phyloP scores from a whole-genome alignment of 1,140 invertebrate species.

The Oncopodura yosiiana region DNA sequence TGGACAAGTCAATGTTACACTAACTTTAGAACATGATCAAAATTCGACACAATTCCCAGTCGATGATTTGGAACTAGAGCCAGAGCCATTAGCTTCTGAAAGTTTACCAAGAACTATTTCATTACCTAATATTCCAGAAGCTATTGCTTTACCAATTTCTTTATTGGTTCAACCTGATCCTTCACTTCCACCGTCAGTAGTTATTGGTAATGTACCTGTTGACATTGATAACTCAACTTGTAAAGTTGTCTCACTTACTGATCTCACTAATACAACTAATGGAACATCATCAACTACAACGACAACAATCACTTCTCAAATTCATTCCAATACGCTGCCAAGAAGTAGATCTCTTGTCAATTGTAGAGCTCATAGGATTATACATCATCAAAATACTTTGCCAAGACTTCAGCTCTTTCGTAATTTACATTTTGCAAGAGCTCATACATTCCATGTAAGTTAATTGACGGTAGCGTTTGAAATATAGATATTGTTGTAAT shows the following conservation, averaged over 20 bases:
- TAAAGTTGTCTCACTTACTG: constrained; percentile 11
- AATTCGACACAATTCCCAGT: no score
- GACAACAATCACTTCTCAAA: background rate
- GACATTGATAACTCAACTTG: constrained; percentile 9
- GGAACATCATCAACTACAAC: background rate
- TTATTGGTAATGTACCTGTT: constrained; percentile 14
- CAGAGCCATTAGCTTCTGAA: no score
- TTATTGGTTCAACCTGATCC: constrained; percentile 27
- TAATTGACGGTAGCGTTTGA: background rate
- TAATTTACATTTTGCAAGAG: constrained; percentile 28
- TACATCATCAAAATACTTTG: constrained; percentile 8
- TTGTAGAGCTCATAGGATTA: constrained; percentile 15
- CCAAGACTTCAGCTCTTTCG: constrained; percentile 28
- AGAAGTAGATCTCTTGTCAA: constrained; percentile 8
- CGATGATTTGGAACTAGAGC: no score
- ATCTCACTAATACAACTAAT: no score
- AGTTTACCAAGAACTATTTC: constrained; percentile 30
- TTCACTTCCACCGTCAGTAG: constrained; percentile 3
- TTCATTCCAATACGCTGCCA: background rate
- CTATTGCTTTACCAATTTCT: constrained; percentile 9
- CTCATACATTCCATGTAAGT: constrained; percentile 34
- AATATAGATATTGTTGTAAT: background rate
- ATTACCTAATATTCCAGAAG: constrained; percentile 18
- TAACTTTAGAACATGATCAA: no score
- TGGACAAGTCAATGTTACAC: no score